Evolutionary conservation across 2,113 vertebrate species (phyloP), one percentile per base, ranked within the genome.

Genomic region (Collichthys lucidus): DNA sequence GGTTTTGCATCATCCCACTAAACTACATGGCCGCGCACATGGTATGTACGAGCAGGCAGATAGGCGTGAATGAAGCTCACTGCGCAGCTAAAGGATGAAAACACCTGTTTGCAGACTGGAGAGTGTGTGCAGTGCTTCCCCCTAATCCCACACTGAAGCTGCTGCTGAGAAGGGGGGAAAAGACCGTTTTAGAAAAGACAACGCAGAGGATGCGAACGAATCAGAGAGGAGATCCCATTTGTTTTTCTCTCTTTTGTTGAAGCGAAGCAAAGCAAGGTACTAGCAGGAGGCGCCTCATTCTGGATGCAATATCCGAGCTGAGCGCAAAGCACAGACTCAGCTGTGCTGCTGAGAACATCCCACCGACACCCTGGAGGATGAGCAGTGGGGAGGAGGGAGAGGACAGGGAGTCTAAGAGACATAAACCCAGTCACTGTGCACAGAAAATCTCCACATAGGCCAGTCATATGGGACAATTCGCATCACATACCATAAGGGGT

Each of bases 91-190:
- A 11, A 60, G 67, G 57, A 66, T 76, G 78, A 63, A 88, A 90
- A 95, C 95, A 95, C 95, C 95, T 95, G 95, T 95, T 94, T 90
- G 92, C 74, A 82, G 86, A 69, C 40, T 46, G 74, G 50, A 57
- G 61, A 75, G 67, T 70, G 60, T 69, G 59, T 70, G 46, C 72
- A 73, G 7, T 11, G 74, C 68, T 47, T 80, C 60, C 35, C 62
- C 49, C 69, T 73, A 26, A 63, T 44, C 57, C 74, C 17, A 47
- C 20, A 3, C 42, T 85, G 67, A 67, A 60, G 60, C 68, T 64
- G 79, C 70, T 67, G 78, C 72, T 57, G 73, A 52, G 46, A 26
- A 22, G 44, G 14, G 24, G 3, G 53, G 14, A 24, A 35, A 29
- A n/a, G 42, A 40, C 3, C 35, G 40, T 46, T 77, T 79, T 2